These are phyloP conservation scores for Drepanosiphum platanoidis DNA, from an alignment of 2,888 invertebrate species.

Conservation along the genomic window DNA sequence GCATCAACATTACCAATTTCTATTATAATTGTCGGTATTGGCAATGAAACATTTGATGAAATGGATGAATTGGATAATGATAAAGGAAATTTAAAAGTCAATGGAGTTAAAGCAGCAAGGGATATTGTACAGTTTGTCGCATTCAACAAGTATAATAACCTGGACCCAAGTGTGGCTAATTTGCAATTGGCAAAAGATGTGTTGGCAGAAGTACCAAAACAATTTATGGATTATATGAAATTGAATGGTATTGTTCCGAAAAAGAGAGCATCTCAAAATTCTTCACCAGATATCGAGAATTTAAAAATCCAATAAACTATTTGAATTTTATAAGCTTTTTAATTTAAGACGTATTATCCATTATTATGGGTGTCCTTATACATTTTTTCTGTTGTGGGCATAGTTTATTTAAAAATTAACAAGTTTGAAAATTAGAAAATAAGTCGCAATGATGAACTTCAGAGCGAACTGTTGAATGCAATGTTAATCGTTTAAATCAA, in stretches of 20 bases:
- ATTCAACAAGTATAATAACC: conserved; percentile 67
- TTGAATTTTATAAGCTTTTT: conserved; percentile 7
- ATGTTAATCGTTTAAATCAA: no score
- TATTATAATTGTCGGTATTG: conserved; percentile 71
- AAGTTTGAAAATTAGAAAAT: no score
- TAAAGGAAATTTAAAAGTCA: conserved; percentile 64
- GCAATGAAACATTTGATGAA: conserved; percentile 66
- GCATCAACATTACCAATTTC: conserved; percentile 71
- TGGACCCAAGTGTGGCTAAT: conserved; percentile 66
- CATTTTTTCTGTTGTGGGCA: no score
- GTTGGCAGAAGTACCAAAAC: conserved; percentile 72
- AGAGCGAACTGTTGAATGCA: no score
- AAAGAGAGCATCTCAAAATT: conserved; percentile 24
- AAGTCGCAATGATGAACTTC: no score
- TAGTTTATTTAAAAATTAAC: no score
- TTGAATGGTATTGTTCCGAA: conserved; percentile 68
- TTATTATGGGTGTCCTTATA: no score
- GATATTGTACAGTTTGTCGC: conserved; percentile 75
- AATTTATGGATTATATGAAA: conserved; percentile 69
- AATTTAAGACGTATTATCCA: no score
- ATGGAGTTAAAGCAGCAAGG: conserved; percentile 68
- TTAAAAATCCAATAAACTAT: conserved; percentile 51
- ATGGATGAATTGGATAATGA: conserved; percentile 66
- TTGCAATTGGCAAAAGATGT: conserved; percentile 71
- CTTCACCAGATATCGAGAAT: conserved; percentile 41